Evolutionary conservation across 2,888 invertebrate genomes (phyloP), one percentile per base, ranked within the genome.

Genomic region (Mimumesa dahlbomi): DNA sequence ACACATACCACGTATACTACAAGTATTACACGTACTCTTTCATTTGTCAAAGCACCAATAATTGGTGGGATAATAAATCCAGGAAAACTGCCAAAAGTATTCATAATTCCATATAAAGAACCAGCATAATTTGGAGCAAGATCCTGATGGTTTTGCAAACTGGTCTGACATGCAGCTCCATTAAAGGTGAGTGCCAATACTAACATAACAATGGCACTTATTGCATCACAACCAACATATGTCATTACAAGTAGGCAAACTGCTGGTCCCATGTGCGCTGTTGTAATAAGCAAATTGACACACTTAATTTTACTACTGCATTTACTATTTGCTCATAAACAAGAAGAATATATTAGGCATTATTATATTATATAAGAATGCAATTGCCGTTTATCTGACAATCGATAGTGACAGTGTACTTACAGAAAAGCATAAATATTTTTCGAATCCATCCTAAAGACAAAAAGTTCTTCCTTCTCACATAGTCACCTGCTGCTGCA

Each of bases 401-500:
- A 34, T 25, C 40, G 11, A 13, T 43, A 4, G 36, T 19, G 7
- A 29, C 19, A 43, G 11, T 29, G 22, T 62, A 81, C 87, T 82
- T 78, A 88, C 88, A 89, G 71, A 86, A 88, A 5, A 89, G 9
- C 88, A 88, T 88, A 54, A 89, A 89, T 57, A 79, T 56, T 69
- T 83, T 87, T 46, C 89, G 83, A 45, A 89, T 85, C 86, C 77
- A 84, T 1, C 63, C 71, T 1, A 92, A 90, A 0, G 90, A 87
- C 63, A 93, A 77, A 77, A 90, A 86, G 21, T 91, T 84, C 25
- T 89, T 91, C 38, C 89, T 90, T 48, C 92, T 88, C 0, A 95
- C 91, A 57, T 91, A 91, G 88, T 95, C 95, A 0, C 95, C 95
- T 21, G 94, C 89, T 7, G 92, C 91, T 29, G 95, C 95, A 84